Evolutionary conservation across 2,888 invertebrate genomes (phyloP).

Genomic region (Unio delphinus): DNA sequence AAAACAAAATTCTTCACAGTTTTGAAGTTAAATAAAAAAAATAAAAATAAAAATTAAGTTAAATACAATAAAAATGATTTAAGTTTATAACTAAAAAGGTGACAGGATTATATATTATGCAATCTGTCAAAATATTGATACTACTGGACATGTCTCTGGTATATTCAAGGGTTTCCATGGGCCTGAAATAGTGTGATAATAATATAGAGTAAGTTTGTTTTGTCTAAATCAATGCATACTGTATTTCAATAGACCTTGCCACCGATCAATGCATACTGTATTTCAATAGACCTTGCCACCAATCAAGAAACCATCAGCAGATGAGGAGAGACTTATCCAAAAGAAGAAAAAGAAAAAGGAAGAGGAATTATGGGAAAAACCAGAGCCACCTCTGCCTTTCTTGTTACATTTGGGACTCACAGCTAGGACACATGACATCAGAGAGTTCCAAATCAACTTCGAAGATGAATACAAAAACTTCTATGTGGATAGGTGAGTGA

Average conservation of each 20-base stretch:
- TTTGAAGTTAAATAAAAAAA: no score
- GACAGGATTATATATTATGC: no score
- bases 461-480: constrained; percentile 63
- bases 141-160: no score
- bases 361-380: constrained; percentile 61
- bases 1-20: no score
- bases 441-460: constrained; percentile 67
- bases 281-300: constrained; percentile 65
- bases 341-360: constrained; percentile 39
- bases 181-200: no score
- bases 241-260: constrained; percentile 60
- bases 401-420: constrained; percentile 69
- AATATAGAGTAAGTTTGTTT: no score
- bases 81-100: no score
- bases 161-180: no score
- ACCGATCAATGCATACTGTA: constrained; percentile 52
- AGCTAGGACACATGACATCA: constrained; percentile 66
- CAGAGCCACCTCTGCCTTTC: constrained; percentile 65
- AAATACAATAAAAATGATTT: no score
- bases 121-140: no score
- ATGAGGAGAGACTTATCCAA: constrained; percentile 48
- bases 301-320: constrained; percentile 59
- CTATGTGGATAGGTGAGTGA: constrained; percentile 63
- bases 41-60: no score
- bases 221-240: no score